These are phyloP conservation scores for Drosophila lowei DNA, from an alignment of 1,140 invertebrate genomes.

Conservation along the genomic window DNA sequence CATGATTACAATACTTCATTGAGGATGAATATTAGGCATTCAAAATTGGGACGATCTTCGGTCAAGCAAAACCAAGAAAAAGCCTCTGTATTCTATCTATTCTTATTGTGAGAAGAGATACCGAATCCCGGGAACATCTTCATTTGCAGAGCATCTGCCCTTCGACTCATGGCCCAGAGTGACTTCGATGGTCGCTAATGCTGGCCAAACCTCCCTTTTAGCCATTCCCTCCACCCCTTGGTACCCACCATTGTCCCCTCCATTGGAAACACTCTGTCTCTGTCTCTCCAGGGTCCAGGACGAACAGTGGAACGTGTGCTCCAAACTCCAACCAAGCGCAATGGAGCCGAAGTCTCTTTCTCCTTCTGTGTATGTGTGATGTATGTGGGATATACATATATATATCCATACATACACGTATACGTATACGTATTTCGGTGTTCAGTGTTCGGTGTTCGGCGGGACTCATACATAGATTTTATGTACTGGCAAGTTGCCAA, in stretches of 20 bases:
- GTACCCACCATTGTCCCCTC: slow-evolving; percentile 4
- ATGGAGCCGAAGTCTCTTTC: slow-evolving; percentile 28
- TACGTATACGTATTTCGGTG: slow-evolving; percentile 19
- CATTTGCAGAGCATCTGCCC: slow-evolving; percentile 7
- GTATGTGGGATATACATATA: slow-evolving; percentile 16
- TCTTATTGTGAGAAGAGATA: too few relatives aligned
- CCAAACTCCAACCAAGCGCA: slow-evolving; percentile 22
- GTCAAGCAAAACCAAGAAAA: too few relatives aligned
- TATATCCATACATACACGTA: slow-evolving; percentile 23
- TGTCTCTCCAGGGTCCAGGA: slow-evolving; percentile 35
- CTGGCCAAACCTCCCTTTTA: slow-evolving; percentile 24
- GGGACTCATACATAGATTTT: slow-evolving; percentile 73
- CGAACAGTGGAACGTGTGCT: slow-evolving; percentile 35
- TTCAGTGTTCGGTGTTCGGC: slow-evolving; percentile 9
- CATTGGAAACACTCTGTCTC: slow-evolving; percentile 1
- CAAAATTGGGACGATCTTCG: too few relatives aligned
- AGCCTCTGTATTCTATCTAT: too few relatives aligned
- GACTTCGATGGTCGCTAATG: slow-evolving; percentile 18
- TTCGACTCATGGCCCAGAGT: not conserved
- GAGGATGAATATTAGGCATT: too few relatives aligned
- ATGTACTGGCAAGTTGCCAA: slow-evolving; percentile 79
- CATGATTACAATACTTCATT: too few relatives aligned
- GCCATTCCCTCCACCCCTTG: not conserved
- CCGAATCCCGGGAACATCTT: too few relatives aligned
- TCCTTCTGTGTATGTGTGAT: slow-evolving; percentile 11